Base-by-base conservation (phyloP, 2,888 invertebrate species). In the Biston betularia region DNA sequence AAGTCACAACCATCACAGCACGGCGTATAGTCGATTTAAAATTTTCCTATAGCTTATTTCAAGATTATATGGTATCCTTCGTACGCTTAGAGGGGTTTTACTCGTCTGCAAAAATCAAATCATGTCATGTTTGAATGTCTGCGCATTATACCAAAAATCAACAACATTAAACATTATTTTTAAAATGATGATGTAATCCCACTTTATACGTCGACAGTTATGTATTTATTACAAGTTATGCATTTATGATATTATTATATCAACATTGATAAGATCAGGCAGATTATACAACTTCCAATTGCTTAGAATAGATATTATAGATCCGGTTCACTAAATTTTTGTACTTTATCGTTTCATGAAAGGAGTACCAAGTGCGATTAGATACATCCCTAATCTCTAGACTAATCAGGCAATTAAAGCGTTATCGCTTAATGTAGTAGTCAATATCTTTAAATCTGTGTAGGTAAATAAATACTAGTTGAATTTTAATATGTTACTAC, bases 381-480 rank as follows among this genome's bases (percentile, higher is more conserved):
- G 50, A n/a, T 50, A 50, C 3, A 3, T 35, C 6, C n/a, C 15
- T 33, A 50, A 50, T 50, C 34, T 50, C 35, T n/a, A 50, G 3
- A n/a, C 7, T 50, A 35, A 50, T 35, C 50, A 35, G 50, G 50
- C 34, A n/a, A 50, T 50, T 35, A 24, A 35, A 50, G 7, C 35
- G 35, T 14, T 50, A 50, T 35, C 35, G n/a, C 14, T 9, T 3
- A 35, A 35, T 50, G 34, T 50, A 9, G 50, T 50, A 50, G 50
- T 35, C 48, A 48, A 33, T 48, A 48, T 48, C 35, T 35, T 34
- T 3, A 50, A 50, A 50, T 74, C 71, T 69, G 63, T 45, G 38
- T 64, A 68, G 54, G 69, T 69, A 52, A 69, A 67, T 46, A 46
- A 35, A 35, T 50, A 35, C 34, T 12, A 12, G 50, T n/a, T 34